phyloP scores from a whole-genome alignment of 2,888 invertebrate genomes.

The Enchytraeus crypticus region DNA sequence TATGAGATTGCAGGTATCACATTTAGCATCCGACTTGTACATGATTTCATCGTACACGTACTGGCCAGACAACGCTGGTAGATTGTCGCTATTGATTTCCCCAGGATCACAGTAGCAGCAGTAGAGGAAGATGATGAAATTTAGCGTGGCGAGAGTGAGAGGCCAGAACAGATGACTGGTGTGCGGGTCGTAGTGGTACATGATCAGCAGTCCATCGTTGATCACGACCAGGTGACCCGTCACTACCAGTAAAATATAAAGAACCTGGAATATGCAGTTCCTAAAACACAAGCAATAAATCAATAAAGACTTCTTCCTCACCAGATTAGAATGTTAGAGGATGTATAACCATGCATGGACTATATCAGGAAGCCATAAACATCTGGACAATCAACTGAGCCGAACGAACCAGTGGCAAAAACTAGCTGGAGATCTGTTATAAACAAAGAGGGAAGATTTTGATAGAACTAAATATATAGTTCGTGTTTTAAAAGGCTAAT shows the following conservation, averaged over 20 bases:
- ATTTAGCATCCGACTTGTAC: slow-evolving; percentile 30
- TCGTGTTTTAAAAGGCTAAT: too few species aligned
- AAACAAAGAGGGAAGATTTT: too few species aligned
- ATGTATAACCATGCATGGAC: too few species aligned
- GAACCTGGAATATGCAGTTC: slow-evolving; percentile 38
- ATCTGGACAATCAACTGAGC: too few species aligned
- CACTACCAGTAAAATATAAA: slow-evolving; percentile 34
- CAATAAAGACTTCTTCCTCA: too few species aligned
- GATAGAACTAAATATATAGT: too few species aligned
- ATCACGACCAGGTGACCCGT: slow-evolving; percentile 35
- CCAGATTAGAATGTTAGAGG: too few species aligned
- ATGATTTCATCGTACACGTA: slow-evolving; percentile 35
- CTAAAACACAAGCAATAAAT: slow-evolving; percentile 31
- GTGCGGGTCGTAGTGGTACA: slow-evolving; percentile 34
- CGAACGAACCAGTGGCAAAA: too few species aligned
- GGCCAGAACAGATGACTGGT: slow-evolving; percentile 36
- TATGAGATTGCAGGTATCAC: slow-evolving; percentile 35
- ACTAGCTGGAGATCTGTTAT: too few species aligned
- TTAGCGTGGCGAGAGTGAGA: slow-evolving; percentile 32
- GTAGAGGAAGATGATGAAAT: slow-evolving; percentile 33
- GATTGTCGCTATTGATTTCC: slow-evolving; percentile 31
- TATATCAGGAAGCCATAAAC: too few species aligned
- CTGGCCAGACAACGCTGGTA: slow-evolving; percentile 24
- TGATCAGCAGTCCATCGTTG: slow-evolving; percentile 7
- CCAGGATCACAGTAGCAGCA: slow-evolving; percentile 40